Evolutionary conservation across 2,888 invertebrate species (phyloP).

Genomic region (Synergus gifuensis): DNA sequence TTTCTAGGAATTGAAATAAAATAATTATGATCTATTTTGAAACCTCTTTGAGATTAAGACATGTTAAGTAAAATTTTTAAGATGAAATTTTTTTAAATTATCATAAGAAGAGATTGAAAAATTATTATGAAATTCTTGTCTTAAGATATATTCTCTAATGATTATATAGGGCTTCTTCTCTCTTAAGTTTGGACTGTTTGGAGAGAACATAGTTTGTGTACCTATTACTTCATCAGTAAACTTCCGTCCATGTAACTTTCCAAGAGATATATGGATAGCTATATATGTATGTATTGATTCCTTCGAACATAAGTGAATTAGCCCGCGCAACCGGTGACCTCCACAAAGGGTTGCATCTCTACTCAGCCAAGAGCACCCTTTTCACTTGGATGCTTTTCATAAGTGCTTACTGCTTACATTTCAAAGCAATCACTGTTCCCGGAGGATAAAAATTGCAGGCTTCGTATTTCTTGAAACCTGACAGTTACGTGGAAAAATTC

Average conservation of each 20-base stretch:
- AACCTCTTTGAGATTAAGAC: too few species aligned
- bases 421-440: slow-evolving; percentile 21
- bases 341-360: neutral
- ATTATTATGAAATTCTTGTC: too few species aligned
- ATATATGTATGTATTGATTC: neutral
- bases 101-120: too few species aligned
- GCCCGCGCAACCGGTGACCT: neutral
- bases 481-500: slow-evolving; percentile 13
- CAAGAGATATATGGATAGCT: neutral
- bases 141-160: too few species aligned
- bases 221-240: neutral
- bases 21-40: too few species aligned
- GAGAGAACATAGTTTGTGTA: too few species aligned
- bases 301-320: neutral
- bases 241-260: neutral
- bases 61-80: too few species aligned
- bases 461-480: slow-evolving; percentile 9
- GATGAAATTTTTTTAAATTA: too few species aligned
- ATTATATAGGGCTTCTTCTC: too few species aligned
- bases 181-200: too few species aligned
- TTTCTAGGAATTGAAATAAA: too few species aligned
- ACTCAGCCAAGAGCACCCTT: neutral
- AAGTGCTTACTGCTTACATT: neutral
- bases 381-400: slow-evolving; percentile 18
- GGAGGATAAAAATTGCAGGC: slow-evolving; percentile 1